Evolutionary conservation across 2,888 invertebrate genomes (phyloP).

Genomic region (Yponomeuta plumbellus): DNA sequence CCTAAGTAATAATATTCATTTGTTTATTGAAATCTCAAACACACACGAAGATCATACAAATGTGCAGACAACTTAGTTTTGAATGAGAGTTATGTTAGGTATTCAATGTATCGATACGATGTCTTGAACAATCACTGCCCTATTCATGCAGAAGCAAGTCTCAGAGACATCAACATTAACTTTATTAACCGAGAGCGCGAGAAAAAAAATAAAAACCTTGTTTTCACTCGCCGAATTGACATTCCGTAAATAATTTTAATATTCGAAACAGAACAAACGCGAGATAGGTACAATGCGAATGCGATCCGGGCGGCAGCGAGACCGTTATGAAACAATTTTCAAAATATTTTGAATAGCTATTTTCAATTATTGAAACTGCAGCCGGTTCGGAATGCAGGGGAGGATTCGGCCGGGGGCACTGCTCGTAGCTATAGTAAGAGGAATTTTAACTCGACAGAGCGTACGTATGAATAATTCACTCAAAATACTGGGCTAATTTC

Average conservation of each 20-base stretch:
- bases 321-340: conserved; percentile 74
- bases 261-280: conserved; percentile 49
- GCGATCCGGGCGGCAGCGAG: conserved; percentile 31
- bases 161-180: too few relatives aligned
- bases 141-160: too few relatives aligned
- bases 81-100: too few relatives aligned
- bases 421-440: conserved; percentile 39
- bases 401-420: conserved; percentile 44
- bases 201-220: background rate
- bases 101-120: too few relatives aligned
- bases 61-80: too few relatives aligned
- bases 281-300: conserved; percentile 42
- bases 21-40: too few relatives aligned
- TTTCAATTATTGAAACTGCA: conserved; percentile 74
- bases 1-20: background rate
- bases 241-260: conserved; percentile 59
- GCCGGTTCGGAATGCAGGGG: conserved; percentile 57
- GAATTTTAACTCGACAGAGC: conserved; percentile 28
- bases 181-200: background rate
- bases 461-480: too few relatives aligned
- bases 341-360: conserved; percentile 76
- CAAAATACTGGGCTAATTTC: too few relatives aligned
- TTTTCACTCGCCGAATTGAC: conserved; percentile 33
- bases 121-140: too few relatives aligned
- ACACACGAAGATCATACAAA: too few relatives aligned